Evolutionary conservation across 2,888 invertebrate genomes (phyloP).

Genomic region (Eutolmus rufibarbis): DNA sequence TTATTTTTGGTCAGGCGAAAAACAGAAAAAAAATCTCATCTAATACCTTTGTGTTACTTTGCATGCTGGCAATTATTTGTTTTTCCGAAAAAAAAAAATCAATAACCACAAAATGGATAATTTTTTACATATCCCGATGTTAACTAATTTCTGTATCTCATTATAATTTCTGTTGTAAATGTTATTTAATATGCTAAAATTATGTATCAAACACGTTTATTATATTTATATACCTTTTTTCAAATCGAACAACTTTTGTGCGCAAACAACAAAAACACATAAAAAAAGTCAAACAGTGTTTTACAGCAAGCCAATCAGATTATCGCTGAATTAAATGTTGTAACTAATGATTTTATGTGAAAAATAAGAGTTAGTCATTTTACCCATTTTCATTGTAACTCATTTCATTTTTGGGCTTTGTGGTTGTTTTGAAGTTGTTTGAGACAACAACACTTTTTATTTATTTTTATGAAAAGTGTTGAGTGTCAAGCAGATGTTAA

Average conservation of each 20-base stretch:
- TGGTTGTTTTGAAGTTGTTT: neutral
- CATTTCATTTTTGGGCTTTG: conserved; percentile 19
- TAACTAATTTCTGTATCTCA: conserved; percentile 1
- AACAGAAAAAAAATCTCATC: conserved; percentile 9
- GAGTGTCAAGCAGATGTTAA: neutral
- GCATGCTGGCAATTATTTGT: conserved; percentile 52
- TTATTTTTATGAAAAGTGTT: neutral
- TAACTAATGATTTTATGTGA: conserved; percentile 63
- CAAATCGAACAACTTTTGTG: conserved; percentile 24
- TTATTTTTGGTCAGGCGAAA: neutral
- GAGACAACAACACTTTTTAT: neutral
- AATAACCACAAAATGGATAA: conserved; percentile 6
- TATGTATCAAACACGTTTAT: neutral
- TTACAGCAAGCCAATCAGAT: conserved; percentile 61
- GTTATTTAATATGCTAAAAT: conserved; percentile 1
- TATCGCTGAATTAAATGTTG: conserved; percentile 59
- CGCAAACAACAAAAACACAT: conserved; percentile 20
- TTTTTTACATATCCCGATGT: conserved; percentile 2
- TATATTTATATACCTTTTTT: neutral
- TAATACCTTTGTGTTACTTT: conserved; percentile 47
- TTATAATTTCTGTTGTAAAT: conserved; percentile 1
- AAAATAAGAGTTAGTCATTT: conserved; percentile 37
- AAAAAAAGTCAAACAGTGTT: conserved; percentile 48
- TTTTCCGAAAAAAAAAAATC: conserved; percentile 18
- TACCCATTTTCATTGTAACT: neutral